Evolutionary conservation across 2,888 invertebrate species (phyloP).

Genomic region (Chrysomela aeneicollis): DNA sequence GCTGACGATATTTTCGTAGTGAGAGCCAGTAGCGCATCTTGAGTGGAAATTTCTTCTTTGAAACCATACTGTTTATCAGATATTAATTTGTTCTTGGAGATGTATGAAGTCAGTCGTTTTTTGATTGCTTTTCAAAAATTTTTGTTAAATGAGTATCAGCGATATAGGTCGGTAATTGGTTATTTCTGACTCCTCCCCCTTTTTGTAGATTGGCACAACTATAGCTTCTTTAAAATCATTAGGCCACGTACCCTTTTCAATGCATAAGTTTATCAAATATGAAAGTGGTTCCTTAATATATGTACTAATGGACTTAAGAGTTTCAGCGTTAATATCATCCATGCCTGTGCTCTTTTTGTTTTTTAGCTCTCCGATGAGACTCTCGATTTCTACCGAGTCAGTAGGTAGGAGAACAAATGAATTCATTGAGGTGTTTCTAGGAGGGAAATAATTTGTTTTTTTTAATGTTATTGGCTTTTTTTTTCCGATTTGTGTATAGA

Average conservation of each 20-base stretch:
- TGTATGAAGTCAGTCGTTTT: neutral
- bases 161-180: conserved; percentile 15
- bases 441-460: conserved; percentile 7
- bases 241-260: neutral
- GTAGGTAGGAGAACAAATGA: neutral
- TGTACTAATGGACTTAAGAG: conserved; percentile 1
- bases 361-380: neutral
- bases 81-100: neutral
- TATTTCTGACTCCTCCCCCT: neutral
- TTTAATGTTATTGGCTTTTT: neutral
- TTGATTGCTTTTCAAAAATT: conserved; percentile 11
- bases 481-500: neutral
- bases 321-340: neutral
- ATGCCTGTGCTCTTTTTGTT: neutral
- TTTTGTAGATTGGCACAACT: neutral
- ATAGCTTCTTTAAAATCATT: neutral
- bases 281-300: neutral
- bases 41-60: conserved; percentile 12
- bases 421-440: neutral
- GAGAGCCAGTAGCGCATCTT: conserved; percentile 1
- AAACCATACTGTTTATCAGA: conserved; percentile 9
- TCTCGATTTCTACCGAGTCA: neutral
- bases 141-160: neutral
- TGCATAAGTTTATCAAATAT: neutral
- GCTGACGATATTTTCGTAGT: conserved; percentile 9